phyloP scores from a whole-genome alignment of 2,797 vertebrate species.

The Chrysocyon brachyurus region DNA sequence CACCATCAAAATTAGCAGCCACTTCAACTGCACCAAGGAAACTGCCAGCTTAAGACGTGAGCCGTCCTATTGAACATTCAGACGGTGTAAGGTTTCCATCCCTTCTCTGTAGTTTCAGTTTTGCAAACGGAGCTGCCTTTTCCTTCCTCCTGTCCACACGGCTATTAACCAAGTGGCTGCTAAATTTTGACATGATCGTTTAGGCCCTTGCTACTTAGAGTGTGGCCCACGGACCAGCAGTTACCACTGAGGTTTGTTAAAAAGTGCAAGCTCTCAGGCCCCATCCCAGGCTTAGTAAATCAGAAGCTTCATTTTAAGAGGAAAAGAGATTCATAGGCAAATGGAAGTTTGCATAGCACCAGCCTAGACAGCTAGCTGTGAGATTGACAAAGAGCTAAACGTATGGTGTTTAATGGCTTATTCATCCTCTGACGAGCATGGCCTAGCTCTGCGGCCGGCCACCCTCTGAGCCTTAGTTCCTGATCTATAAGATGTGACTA shows the following conservation, averaged over 20 bases:
- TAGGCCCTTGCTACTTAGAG: neutral
- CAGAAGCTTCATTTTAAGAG: neutral
- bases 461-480: neutral
- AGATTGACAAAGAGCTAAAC: neutral
- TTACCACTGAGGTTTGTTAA: neutral
- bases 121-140: neutral
- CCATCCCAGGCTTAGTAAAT: neutral
- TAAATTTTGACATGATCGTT: neutral
- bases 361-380: neutral
- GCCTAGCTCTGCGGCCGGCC: neutral
- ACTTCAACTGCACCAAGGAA: neutral
- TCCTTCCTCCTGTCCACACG: neutral
- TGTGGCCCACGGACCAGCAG: neutral
- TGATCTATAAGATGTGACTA: neutral
- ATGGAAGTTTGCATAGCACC: neutral
- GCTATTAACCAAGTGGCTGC: neutral
- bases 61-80: fast-evolving
- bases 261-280: neutral
- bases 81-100: too few species aligned
- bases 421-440: neutral
- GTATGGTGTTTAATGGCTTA: too few species aligned
- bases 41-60: neutral
- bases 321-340: neutral
- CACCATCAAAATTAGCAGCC: neutral
- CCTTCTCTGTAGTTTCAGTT: neutral